These are phyloP conservation scores for Ochotona curzoniae DNA, from an alignment of 2,113 vertebrate species.

Conservation along the genomic window DNA sequence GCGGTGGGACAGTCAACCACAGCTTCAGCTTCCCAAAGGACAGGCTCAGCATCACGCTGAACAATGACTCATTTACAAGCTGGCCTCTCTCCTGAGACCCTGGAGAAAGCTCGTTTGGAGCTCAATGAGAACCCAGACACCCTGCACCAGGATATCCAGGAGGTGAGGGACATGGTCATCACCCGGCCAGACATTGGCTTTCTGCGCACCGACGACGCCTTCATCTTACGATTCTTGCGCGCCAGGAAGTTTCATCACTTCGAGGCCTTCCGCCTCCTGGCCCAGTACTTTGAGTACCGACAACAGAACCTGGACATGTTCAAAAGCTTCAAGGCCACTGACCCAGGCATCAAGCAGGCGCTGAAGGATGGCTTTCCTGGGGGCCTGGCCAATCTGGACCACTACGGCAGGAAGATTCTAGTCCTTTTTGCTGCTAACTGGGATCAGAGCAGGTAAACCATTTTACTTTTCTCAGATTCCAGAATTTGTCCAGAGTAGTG, in stretches of 20 bases:
- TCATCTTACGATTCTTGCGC: constrained; percentile 97
- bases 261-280: constrained; percentile 97
- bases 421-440: constrained; percentile 99
- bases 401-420: constrained; percentile 97
- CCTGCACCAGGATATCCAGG: constrained; percentile 98
- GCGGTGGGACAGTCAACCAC: constrained; percentile 35
- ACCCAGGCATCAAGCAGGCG: constrained; percentile 98
- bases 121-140: constrained; percentile 98
- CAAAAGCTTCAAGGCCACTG: constrained; percentile 99
- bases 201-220: constrained; percentile 97
- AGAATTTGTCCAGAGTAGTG: not conserved
- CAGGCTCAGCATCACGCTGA: constrained; percentile 57
- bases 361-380: constrained; percentile 98
- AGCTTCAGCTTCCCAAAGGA: not conserved
- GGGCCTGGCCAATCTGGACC: constrained; percentile 96
- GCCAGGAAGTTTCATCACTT: constrained; percentile 99
- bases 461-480: constrained; percentile 39
- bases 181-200: constrained; percentile 99
- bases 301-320: constrained; percentile 99
- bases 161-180: constrained; percentile 99
- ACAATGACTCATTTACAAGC: constrained; percentile 99
- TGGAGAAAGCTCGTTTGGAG: constrained; percentile 98
- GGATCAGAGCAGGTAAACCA: constrained; percentile 98
- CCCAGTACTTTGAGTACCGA: constrained; percentile 98
- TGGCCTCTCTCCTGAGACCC: constrained; percentile 97